A percentile compares a stretch with the other conserved stretches of the same genome.
Conservation (phyloP, 2,888 invertebrate genomes). For the Drosophila sordidula region DNA sequence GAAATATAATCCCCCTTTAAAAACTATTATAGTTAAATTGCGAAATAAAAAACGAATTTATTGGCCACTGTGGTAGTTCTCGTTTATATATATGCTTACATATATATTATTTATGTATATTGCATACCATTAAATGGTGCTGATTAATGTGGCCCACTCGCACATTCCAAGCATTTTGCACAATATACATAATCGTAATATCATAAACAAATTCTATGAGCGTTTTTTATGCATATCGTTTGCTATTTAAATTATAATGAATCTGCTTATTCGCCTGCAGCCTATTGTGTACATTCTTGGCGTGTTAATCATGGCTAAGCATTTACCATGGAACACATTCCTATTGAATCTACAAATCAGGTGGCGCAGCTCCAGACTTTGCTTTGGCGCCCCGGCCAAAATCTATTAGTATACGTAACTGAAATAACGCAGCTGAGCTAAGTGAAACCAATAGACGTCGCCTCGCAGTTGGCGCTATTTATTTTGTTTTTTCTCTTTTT, state of each 20-base stretch:
- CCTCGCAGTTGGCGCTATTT: conserved; percentile 5
- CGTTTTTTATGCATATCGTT: not conserved
- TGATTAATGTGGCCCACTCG: conserved; percentile 25
- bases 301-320: conserved; percentile 26
- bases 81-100: too few relatives aligned
- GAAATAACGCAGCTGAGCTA: conserved; percentile 27
- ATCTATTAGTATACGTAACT: conserved; percentile 14
- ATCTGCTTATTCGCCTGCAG: not conserved
- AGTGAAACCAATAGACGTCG: conserved; percentile 16
- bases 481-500: conserved; percentile 9
- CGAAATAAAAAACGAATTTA: too few relatives aligned
- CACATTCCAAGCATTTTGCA: conserved; percentile 26
- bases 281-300: conserved; percentile 25
- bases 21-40: too few relatives aligned
- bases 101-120: not conserved
- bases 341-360: conserved; percentile 15
- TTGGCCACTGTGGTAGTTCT: not conserved
- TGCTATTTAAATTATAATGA: conserved; percentile 13
- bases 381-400: conserved; percentile 2
- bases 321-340: conserved; percentile 10
- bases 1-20: too few relatives aligned
- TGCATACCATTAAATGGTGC: conserved; percentile 5
- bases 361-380: conserved; percentile 35
- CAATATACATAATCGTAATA: conserved; percentile 12
- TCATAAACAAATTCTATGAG: conserved; percentile 26